Evolutionary conservation across 2,797 vertebrate genomes (phyloP).

Genomic region (Chaunax sp.): DNA sequence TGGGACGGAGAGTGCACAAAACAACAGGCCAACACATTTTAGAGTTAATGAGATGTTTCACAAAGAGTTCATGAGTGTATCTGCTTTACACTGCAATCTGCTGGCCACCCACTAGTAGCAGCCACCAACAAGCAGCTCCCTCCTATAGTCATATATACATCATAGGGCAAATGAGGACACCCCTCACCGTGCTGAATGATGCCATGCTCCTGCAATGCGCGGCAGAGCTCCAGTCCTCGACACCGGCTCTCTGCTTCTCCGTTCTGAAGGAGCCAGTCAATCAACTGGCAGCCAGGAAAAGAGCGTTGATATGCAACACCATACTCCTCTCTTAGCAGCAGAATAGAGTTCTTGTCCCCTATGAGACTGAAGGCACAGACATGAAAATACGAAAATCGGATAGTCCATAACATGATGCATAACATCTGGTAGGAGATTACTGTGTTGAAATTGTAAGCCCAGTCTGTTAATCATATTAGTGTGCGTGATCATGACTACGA

Average conservation of each 20-base stretch:
- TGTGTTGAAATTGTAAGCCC: background rate
- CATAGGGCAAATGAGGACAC: constrained; percentile 30
- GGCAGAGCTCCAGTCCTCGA: constrained; percentile 85
- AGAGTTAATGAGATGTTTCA: constrained; percentile 9
- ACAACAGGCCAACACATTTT: constrained; percentile 9
- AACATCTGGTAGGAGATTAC: no score
- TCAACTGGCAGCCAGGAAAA: constrained; percentile 86
- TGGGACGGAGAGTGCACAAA: constrained; percentile 31
- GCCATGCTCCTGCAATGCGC: constrained; percentile 86
- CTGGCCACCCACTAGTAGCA: constrained; percentile 16
- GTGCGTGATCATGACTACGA: background rate
- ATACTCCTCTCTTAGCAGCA: constrained; percentile 87
- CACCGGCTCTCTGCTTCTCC: constrained; percentile 84
- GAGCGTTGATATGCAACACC: constrained; percentile 84
- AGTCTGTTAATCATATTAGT: constrained; percentile 1
- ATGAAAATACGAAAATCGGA: background rate
- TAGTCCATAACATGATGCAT: background rate
- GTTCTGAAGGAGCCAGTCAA: constrained; percentile 90
- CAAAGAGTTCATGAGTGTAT: constrained; percentile 1
- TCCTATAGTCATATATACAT: constrained; percentile 10
- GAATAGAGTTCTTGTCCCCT: constrained; percentile 81
- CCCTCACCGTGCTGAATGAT: constrained; percentile 90
- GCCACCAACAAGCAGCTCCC: constrained; percentile 6
- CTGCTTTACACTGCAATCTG: constrained; percentile 33
- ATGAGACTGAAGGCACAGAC: constrained; percentile 78